Evolutionary conservation across 2,888 invertebrate genomes (phyloP).

Genomic region (Hemithea aestivaria): DNA sequence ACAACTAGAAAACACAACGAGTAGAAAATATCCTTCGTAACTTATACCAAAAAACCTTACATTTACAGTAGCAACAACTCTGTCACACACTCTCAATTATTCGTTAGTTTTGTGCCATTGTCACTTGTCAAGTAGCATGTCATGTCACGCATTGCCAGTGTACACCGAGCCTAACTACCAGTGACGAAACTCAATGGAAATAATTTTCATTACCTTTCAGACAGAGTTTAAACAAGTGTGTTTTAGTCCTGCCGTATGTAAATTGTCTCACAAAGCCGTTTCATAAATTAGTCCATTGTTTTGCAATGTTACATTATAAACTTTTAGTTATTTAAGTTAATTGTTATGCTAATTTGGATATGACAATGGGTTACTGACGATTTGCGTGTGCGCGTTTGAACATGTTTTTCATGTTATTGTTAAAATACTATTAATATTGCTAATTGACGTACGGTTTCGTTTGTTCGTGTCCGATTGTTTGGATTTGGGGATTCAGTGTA

Average conservation of each 20-base stretch:
- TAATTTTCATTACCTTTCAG: slow-evolving; percentile 21
- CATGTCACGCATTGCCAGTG: slow-evolving; percentile 5
- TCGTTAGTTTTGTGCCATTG: too few species aligned
- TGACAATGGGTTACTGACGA: slow-evolving; percentile 37
- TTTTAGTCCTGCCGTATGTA: slow-evolving; percentile 17
- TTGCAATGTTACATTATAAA: slow-evolving; percentile 36
- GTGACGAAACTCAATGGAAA: slow-evolving; percentile 23
- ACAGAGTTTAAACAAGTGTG: slow-evolving; percentile 25
- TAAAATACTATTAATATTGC: slow-evolving; percentile 41
- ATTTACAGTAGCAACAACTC: too few species aligned
- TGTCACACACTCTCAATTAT: too few species aligned
- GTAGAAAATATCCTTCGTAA: too few species aligned
- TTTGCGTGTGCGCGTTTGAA: slow-evolving; percentile 39
- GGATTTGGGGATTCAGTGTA: not conserved
- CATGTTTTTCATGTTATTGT: slow-evolving; percentile 42
- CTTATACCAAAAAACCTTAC: too few species aligned
- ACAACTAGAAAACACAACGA: too few species aligned
- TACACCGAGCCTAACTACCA: slow-evolving; percentile 11
- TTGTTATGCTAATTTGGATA: slow-evolving; percentile 44
- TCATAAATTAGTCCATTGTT: slow-evolving; percentile 53
- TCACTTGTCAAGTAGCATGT: not conserved
- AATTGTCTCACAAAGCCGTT: slow-evolving; percentile 30
- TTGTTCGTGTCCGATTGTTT: slow-evolving; percentile 24
- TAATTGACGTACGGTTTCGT: slow-evolving; percentile 44
- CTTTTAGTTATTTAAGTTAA: slow-evolving; percentile 34